These are phyloP conservation scores for Chloroclystis v-ata DNA, from an alignment of 2,888 invertebrate genomes.

Conservation along the genomic window DNA sequence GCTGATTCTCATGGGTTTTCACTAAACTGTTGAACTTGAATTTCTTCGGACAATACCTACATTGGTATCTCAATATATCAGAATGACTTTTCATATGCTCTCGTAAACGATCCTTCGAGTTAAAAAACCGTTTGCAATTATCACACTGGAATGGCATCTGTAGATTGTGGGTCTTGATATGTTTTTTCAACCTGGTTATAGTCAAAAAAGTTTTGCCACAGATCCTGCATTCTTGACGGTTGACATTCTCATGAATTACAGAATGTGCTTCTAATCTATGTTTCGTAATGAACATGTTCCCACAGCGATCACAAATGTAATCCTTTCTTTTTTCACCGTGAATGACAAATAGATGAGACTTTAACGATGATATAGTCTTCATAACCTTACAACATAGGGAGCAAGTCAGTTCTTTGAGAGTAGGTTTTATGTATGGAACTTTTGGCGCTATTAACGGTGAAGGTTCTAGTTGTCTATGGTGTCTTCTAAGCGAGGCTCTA, in stretches of 20 bases:
- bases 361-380: conserved; percentile 7
- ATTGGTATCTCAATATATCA: conserved; percentile 9
- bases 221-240: conserved; percentile 10
- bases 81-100: conserved; percentile 17
- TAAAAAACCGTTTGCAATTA: conserved; percentile 10
- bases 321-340: conserved; percentile 9
- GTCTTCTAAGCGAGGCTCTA: neutral
- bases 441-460: neutral
- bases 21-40: conserved; percentile 15
- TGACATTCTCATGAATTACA: conserved; percentile 6
- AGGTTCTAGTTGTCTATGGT: neutral
- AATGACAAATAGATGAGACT: conserved; percentile 3
- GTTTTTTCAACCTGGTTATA: conserved; percentile 9
- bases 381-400: conserved; percentile 6
- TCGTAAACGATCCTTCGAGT: conserved; percentile 14
- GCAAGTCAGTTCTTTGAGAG: conserved; percentile 1
- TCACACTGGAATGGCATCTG: conserved; percentile 18
- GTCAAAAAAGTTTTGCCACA: conserved; percentile 18
- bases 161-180: conserved; percentile 15
- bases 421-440: neutral
- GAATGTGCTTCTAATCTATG: conserved; percentile 1
- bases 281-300: conserved; percentile 12
- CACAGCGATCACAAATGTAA: conserved; percentile 17
- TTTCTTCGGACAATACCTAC: conserved; percentile 9
- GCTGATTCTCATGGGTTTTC: conserved; percentile 22